Evolutionary conservation across 2,113 vertebrate species (phyloP).

Genomic region (Hypomesus transpacificus): DNA sequence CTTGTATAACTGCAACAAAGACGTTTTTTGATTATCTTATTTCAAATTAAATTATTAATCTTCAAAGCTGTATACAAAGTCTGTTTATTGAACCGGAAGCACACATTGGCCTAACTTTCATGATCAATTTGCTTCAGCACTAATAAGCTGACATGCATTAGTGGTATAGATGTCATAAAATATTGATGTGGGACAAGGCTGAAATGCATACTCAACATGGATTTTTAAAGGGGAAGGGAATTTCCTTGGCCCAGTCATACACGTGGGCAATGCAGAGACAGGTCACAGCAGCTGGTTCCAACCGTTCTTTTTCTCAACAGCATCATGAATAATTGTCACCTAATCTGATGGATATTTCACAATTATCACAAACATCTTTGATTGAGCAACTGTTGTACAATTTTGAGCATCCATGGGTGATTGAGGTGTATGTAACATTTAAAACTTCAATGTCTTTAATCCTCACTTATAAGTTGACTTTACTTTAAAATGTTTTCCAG

Average conservation of each 20-base stretch:
- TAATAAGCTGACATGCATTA: not conserved
- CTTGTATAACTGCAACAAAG: not conserved
- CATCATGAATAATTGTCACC: conserved; percentile 50
- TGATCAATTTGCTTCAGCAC: not conserved
- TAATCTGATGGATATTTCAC: conserved; percentile 38
- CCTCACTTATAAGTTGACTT: not conserved
- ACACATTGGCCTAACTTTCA: not conserved
- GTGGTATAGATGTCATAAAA: not conserved
- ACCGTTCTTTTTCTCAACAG: conserved; percentile 38
- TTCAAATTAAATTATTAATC: no score
- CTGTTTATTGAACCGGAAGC: not conserved
- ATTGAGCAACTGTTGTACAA: conserved; percentile 48
- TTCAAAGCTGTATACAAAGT: no score
- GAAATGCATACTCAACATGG: not conserved
- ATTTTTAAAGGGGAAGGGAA: no score
- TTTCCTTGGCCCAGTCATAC: no score
- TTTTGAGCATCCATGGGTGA: not conserved
- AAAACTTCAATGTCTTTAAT: not conserved
- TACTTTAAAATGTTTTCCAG: not conserved
- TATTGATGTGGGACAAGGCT: conserved; percentile 5
- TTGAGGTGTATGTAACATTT: conserved; percentile 27
- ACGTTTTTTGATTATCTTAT: no score
- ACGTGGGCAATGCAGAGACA: no score
- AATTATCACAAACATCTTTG: conserved; percentile 55
- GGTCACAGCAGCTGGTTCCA: not conserved